Evolutionary conservation across 2,113 vertebrate species (phyloP), one percentile per base, ranked within the genome.

Genomic region (Sula dactylatra): DNA sequence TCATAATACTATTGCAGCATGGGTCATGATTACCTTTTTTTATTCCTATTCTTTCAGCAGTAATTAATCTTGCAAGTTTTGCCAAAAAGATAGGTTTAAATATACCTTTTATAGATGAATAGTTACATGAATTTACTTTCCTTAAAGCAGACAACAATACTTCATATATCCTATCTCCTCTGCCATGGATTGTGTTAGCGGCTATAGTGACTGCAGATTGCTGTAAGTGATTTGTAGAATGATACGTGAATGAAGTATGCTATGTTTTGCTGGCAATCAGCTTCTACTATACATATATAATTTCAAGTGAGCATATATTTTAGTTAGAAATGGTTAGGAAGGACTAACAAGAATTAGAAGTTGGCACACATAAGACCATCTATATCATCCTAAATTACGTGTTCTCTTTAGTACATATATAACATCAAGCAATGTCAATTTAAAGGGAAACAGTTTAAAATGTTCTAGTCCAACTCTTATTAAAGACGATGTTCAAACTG

Each of bases 31-130:
- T 34, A 44, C 59, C 55, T 73, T 58, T 93, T 90, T 74, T 11
- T 79, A 61, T 88, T 92, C 47, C 59, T 56, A 54, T 24, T n/a
- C 54, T 91, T 79, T 81, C 56, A 85, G 52, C n/a, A 61, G 58
- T 69, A 74, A 80, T 94, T 91, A 47, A 76, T 96, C 71, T 86
- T 84, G 78, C 61, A 78, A 88, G 42, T 58, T 40, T 88, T 86
- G 45, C 81, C 55, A 65, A 62, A 88, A 92, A 94, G 70, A 62
- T 82, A 62, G 36, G 44, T 76, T 96, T 97, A 96, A 96, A 93
- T 79, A 82, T 56, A 93, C 66, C 54, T 92, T 94, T 90, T 83
- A 78, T 29, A 82, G 88, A 65, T 79, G 42, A 47, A 80, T 24
- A 38, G 34, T 94, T 93, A 86, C 80, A 83, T 89, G 54, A 96